Base-by-base conservation (phyloP, 2,888 invertebrate species). In the Macrophya annulata region DNA sequence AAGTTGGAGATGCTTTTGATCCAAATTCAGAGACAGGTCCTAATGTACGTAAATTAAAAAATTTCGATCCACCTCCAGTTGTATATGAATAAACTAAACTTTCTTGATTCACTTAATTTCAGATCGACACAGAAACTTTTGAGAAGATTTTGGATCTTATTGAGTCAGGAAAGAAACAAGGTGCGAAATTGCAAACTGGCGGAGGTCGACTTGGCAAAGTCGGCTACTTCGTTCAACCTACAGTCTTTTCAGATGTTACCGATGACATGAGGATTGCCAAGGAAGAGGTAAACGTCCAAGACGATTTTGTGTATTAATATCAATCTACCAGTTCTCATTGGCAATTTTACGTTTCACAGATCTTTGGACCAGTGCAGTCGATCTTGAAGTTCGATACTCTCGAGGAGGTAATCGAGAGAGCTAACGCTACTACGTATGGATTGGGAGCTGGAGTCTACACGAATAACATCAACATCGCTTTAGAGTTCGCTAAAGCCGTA, bases 291-390 rank as follows among this genome's bases (percentile, higher is more conserved):
- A 77, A 45, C 21, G 40, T 15, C 9, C 68, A 17, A 17, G 68
- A 68, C 68, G 37, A 68, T 68, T 68, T 37, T 17, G 0, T 1
- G 15, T 37, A 21, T 72, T 10, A 17, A n/a, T 17, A 45, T 72
- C 43, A 21, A 43, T 51, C 9, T 37, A 25, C 25, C 1, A 51
- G 15, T 51, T 31, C 40, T 43, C 40, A 43, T 48, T n/a, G 21
- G 15, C 59, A 21, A 43, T 72, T 21, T n/a, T 45, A 83, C 81
- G 85, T 84, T 74, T 88, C 90, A 40, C 89, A 97, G 97, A 98
- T 98, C 88, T 98, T 98, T 92, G 98, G 98, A 0, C 98, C 98
- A 0, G 98, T 98, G 0, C 98, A 98, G 93, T 96, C 96, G 84
- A 97, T 98, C 89, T 94, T 98, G 62, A 97, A 97, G 93, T 98